phyloP scores from a whole-genome alignment of 2,888 invertebrate species.

The Tubulanus polymorphus region DNA sequence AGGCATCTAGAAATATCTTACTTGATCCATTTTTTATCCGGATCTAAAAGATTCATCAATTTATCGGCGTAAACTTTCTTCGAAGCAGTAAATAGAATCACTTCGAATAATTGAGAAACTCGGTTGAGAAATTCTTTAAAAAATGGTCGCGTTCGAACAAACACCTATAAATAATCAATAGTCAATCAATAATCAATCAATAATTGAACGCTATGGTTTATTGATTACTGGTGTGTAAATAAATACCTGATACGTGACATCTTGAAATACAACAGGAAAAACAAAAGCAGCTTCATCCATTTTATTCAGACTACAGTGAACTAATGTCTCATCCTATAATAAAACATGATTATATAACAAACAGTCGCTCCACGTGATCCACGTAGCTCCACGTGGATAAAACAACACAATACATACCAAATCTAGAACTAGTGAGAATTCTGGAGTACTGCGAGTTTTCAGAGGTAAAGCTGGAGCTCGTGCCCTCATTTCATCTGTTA shows the following conservation, averaged over 20 bases:
- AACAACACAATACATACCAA: conserved; percentile 64
- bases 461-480: conserved; percentile 70
- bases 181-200: no score
- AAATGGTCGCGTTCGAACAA: conserved; percentile 83
- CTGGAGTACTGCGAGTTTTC: conserved; percentile 86
- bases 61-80: conserved; percentile 94
- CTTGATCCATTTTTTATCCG: conserved; percentile 81
- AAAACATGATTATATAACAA: conserved; percentile 15
- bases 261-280: conserved; percentile 88
- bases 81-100: conserved; percentile 92
- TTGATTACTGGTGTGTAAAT: no score
- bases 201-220: no score
- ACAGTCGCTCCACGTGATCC: no score
- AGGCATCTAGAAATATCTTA: conserved; percentile 51
- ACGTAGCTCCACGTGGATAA: no score
- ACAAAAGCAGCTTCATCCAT: conserved; percentile 87
- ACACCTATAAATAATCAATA: conserved; percentile 57
- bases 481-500: conserved; percentile 72
- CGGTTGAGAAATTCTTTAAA: conserved; percentile 88
- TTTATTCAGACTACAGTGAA: conserved; percentile 90
- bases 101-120: conserved; percentile 82
- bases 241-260: conserved; percentile 70
- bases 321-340: conserved; percentile 85
- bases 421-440: conserved; percentile 73
- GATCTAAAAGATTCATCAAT: conserved; percentile 85